Evolutionary conservation across 1,140 invertebrate species (phyloP).

Genomic region (Maniola jurtina): DNA sequence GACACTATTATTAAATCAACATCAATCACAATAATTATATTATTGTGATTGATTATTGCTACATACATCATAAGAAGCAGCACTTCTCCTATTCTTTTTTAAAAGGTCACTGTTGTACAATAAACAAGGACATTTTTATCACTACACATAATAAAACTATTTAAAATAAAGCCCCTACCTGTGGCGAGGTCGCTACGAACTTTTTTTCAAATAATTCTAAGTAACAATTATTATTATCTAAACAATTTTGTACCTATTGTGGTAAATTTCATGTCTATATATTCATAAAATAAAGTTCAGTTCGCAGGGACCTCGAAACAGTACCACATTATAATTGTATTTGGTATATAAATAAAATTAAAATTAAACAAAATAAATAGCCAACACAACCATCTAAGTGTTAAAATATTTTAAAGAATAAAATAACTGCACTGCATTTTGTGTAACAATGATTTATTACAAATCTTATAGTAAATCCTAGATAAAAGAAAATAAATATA

Average conservation of each 20-base stretch:
- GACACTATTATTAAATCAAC: no score
- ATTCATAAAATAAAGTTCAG: constrained; percentile 17
- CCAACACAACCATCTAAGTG: constrained; percentile 69
- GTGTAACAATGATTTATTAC: constrained; percentile 10
- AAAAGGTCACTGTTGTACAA: background rate
- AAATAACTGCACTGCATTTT: constrained; percentile 45
- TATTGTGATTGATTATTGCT: no score
- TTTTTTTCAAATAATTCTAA: constrained; percentile 31
- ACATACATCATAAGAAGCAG: background rate
- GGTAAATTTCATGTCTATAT: constrained; percentile 31
- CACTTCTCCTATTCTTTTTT: background rate
- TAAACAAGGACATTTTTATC: constrained; percentile 4
- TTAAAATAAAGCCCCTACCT: constrained; percentile 28
- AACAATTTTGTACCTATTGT: constrained; percentile 39
- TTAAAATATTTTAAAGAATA: constrained; percentile 29
- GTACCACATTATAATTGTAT: constrained; percentile 43
- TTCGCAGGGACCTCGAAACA: constrained; percentile 35
- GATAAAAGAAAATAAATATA: background rate
- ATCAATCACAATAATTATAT: no score
- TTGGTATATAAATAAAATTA: constrained; percentile 69
- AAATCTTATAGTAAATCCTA: background rate
- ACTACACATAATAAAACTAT: constrained; percentile 25
- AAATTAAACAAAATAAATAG: constrained; percentile 75
- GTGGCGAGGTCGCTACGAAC: constrained; percentile 31
- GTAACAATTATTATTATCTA: constrained; percentile 31